Base-by-base conservation (phyloP, 2,888 invertebrate genomes). In the Cyaniris semiargus region DNA sequence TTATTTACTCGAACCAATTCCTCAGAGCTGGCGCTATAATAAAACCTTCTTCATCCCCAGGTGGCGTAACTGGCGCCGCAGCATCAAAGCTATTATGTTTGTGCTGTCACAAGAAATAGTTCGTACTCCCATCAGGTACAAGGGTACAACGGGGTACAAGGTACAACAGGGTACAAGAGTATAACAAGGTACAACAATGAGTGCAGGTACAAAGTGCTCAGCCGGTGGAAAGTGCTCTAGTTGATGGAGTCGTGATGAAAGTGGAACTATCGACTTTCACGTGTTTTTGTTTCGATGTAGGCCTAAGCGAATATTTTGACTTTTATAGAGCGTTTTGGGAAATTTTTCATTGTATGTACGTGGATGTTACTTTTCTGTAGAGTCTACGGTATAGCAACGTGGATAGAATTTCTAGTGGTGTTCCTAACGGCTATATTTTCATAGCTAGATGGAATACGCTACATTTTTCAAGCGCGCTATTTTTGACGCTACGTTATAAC, bases 151-250 rank as follows among this genome's bases (percentile, higher is more conserved):
- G 48, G 48, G 48, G 48, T 48, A 48, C 53, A 53, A 53, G 53
- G 53, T 53, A 15, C 15, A 48, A 48, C 15, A 48, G 15, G 48
- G 48, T 48, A 48, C 48, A 48, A 48, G 48, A 48, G 48, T 15
- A 48, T 4, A 48, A 48, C 48, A 48, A 53, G 53, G 53, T 18
- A 72, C 23, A 79, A 89, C 89, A 89, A 89, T 85, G 81, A 81
- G 4, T 27, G 60, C 38, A 72, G 66, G 34, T 77, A 89, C 87
- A 90, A 90, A 85, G 86, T 84, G 87, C 80, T 82, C 89, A 83
- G 79, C 81, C 85, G 78, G 82, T 83, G 86, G 88, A 88, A 88
- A 86, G 82, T 79, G 81, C 82, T 78, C 83, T 85, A 84, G 84
- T 83, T 83, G 85, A 86, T 86, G 86, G 84, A 79, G 78, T 76